phyloP scores from a whole-genome alignment of 64 coral and sea anemone species.

The Actinia equina region DNA sequence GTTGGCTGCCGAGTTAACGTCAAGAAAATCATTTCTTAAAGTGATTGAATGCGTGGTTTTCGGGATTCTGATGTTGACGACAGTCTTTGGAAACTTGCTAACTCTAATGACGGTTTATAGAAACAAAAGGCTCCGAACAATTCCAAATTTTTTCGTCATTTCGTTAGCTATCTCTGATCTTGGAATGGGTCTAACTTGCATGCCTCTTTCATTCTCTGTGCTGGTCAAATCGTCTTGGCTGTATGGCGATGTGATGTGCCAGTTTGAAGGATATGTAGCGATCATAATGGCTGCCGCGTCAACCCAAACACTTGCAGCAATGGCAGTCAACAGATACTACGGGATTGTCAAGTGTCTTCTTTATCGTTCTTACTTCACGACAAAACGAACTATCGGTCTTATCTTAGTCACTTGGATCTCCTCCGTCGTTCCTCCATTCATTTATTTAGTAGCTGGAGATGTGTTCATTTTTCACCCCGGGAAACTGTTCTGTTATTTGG shows the following conservation, averaged over 20 bases:
- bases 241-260: constrained; percentile 36
- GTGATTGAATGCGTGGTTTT: background rate
- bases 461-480: constrained; percentile 44
- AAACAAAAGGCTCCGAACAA: constrained; percentile 29
- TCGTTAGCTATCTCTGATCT: constrained; percentile 66
- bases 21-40: background rate
- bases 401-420: constrained; percentile 33
- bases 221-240: constrained; percentile 31
- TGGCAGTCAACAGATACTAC: constrained; percentile 53
- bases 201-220: constrained; percentile 32
- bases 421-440: constrained; percentile 6
- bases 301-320: constrained; percentile 52
- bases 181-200: constrained; percentile 26
- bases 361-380: constrained; percentile 37
- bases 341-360: constrained; percentile 27
- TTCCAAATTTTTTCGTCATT: constrained; percentile 48
- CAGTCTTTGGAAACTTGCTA: constrained; percentile 2
- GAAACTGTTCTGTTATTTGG: constrained; percentile 46
- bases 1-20: background rate
- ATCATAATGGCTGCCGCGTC: constrained; percentile 42
- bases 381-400: constrained; percentile 13
- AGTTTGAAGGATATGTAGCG: constrained; percentile 52
- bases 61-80: background rate
- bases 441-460: constrained; percentile 55
- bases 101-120: background rate